phyloP scores from a whole-genome alignment of 2,888 invertebrate genomes.

The Rotaria magnacalcarata region DNA sequence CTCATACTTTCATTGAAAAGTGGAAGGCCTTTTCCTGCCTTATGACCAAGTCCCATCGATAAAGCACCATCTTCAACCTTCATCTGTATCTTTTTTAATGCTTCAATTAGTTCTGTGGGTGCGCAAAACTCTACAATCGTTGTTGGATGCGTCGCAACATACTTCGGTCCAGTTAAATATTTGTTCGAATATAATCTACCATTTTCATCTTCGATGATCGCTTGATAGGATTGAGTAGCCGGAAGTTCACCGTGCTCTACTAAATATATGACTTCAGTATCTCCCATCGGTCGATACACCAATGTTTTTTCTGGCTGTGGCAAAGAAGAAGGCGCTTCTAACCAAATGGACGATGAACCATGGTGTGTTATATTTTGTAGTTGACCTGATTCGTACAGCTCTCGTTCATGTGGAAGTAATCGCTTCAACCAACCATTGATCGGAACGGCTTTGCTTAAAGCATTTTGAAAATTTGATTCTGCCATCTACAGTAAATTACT shows the following conservation, averaged over 20 bases:
- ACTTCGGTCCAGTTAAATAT: background rate
- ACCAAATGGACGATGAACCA: background rate
- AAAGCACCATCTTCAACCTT: constrained; percentile 12
- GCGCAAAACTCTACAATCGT: background rate
- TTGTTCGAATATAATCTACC: background rate
- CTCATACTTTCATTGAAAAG: background rate
- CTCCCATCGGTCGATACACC: background rate
- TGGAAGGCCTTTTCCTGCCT: background rate
- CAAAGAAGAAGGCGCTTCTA: background rate
- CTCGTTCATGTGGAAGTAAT: background rate
- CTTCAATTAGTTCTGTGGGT: background rate
- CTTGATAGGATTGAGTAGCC: background rate
- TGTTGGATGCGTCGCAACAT: background rate
- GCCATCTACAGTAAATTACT: no score
- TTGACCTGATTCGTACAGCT: background rate
- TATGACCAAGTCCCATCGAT: background rate
- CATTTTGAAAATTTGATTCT: background rate
- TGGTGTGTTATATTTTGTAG: background rate
- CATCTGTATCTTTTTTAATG: background rate
- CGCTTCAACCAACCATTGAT: background rate
- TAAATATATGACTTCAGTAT: background rate
- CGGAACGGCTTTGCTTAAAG: background rate
- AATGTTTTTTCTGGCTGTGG: background rate
- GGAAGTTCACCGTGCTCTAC: background rate
- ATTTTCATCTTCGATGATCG: background rate